Evolutionary conservation across 2,113 vertebrate genomes (phyloP).

Genomic region (Actenoides hombroni): DNA sequence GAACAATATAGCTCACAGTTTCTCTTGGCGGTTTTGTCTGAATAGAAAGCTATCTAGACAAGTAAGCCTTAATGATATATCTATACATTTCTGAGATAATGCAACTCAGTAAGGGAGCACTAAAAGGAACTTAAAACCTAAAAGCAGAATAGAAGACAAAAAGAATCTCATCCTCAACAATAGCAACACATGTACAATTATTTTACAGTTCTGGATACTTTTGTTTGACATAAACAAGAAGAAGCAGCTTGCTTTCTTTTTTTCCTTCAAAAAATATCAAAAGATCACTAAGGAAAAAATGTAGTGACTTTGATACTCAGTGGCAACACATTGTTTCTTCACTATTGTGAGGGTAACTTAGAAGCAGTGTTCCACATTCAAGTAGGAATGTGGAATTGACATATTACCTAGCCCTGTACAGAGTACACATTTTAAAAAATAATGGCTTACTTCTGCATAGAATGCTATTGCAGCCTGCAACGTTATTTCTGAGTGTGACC

Average conservation of each 20-base stretch:
- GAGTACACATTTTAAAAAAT: slow-evolving; percentile 2
- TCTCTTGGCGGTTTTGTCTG: neutral
- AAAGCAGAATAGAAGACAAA: neutral
- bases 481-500: neutral
- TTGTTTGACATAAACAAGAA: neutral
- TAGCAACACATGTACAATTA: neutral
- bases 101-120: neutral
- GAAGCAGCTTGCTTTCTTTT: neutral
- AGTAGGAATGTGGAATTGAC: neutral
- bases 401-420: neutral
- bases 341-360: neutral
- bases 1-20: neutral
- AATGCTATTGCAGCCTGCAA: neutral
- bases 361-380: neutral
- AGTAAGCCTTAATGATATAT: neutral
- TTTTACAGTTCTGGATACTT: neutral
- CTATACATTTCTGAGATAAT: neutral
- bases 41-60: neutral
- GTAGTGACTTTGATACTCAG: neutral
- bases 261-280: neutral
- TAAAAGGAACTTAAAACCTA: neutral
- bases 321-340: neutral
- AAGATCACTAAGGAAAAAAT: neutral
- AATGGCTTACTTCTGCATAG: neutral
- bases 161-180: neutral